Base-by-base conservation (phyloP, 2,888 invertebrate genomes). In the Drosophila algonquin region DNA sequence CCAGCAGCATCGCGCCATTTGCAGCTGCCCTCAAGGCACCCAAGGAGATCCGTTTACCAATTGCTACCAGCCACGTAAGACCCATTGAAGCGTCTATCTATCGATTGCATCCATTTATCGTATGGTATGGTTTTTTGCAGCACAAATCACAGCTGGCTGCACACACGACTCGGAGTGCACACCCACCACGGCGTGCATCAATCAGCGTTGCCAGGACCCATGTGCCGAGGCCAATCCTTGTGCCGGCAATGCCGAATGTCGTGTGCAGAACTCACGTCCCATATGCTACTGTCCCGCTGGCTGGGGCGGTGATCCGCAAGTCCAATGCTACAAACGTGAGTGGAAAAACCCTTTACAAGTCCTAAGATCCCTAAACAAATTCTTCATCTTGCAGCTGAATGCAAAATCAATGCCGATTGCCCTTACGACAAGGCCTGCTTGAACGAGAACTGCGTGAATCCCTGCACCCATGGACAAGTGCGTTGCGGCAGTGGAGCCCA, bases 301-400 rank as follows among this genome's bases (percentile, higher is more conserved):
- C 75, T 97, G 96, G 93, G 97, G 96, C 58, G 98, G 98, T 72
- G 96, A 98, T 92, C 97, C 98, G 40, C 95, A 97, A 92, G 92
- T 95, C 24, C 94, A 95, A 75, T 98, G 98, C 89, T 97, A 96
- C 90, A 96, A 95, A 94, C 97, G 97, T 97, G 94, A 95, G 95
- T 93, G 4, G 12, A 3, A 10, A 32, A 10, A 44, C 14, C 14
- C 16, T 27, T 21, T 24, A n/a, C 16, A 52, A 12, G 51, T 12
- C 1, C 14, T 6, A 14, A 40, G 14, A 40, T 14, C 14, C 6
- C 5, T 40, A 32, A 32, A 10, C 27, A 1, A 27, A 32, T 14
- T 14, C 7, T 14, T 40, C 0, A 6, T 14, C 5, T 40, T 2
- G 6, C 91, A 97, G 97, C 96, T 56, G 97, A 97, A 93, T 97